These are phyloP conservation scores for Lobophora halterata DNA, from an alignment of 2,888 invertebrate species.

Conservation along the genomic window DNA sequence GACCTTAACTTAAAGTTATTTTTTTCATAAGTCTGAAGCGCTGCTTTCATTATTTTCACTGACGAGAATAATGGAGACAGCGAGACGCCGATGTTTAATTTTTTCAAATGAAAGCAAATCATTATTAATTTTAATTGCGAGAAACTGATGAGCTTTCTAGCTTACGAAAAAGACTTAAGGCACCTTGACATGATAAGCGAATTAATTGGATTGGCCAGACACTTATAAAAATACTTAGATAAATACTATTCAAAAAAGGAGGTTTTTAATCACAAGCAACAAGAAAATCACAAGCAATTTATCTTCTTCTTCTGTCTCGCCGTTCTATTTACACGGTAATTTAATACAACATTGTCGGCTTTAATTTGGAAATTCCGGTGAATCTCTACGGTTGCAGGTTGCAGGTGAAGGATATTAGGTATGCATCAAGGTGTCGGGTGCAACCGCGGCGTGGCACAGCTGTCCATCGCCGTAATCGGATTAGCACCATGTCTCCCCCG, in stretches of 20 bases:
- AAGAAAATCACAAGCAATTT: slow-evolving; percentile 20
- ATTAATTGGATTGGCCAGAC: slow-evolving; percentile 11
- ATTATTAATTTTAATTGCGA: too few relatives aligned
- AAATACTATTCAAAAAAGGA: too few relatives aligned
- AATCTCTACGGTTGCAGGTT: slow-evolving; percentile 15
- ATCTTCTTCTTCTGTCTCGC: too few relatives aligned
- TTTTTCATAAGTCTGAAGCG: too few relatives aligned
- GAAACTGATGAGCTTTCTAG: slow-evolving; percentile 2
- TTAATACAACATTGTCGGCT: slow-evolving; percentile 32
- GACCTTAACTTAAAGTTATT: too few relatives aligned
- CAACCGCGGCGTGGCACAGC: slow-evolving; percentile 39
- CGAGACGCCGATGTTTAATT: too few relatives aligned
- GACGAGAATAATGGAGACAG: too few relatives aligned
- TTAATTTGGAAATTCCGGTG: slow-evolving; percentile 26
- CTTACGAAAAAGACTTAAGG: slow-evolving; percentile 8
- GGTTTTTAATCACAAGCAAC: too few relatives aligned
- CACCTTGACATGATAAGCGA: slow-evolving; percentile 4
- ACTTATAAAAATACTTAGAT: slow-evolving; percentile 7
- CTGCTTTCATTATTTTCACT: too few relatives aligned
- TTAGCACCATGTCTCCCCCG: slow-evolving; percentile 39
- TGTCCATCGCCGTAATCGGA: slow-evolving; percentile 47
- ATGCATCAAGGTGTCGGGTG: slow-evolving; percentile 42
- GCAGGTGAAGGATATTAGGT: slow-evolving; percentile 46
- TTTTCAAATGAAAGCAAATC: too few relatives aligned
- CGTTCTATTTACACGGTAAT: slow-evolving; percentile 29